phyloP scores from a whole-genome alignment of 1,140 invertebrate species.

The Hylaeus volcanicus region DNA sequence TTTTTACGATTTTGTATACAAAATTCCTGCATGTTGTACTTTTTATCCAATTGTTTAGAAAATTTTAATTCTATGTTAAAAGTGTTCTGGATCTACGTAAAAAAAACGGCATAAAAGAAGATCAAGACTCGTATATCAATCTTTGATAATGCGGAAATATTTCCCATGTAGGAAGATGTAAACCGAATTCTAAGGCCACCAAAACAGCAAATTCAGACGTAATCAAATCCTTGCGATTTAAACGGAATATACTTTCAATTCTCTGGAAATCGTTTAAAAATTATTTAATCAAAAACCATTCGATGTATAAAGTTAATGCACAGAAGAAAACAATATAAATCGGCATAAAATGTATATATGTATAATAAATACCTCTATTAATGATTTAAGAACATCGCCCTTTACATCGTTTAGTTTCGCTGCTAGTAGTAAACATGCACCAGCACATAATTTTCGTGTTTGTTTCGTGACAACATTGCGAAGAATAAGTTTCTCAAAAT shows the following conservation, averaged over 20 bases:
- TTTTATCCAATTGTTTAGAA: constrained; percentile 1
- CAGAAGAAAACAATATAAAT: constrained; percentile 23
- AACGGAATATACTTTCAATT: constrained; percentile 93
- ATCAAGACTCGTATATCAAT: constrained; percentile 93
- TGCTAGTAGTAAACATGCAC: constrained; percentile 94
- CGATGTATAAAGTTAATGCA: constrained; percentile 25
- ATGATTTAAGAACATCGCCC: constrained; percentile 90
- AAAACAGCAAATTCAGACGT: constrained; percentile 96
- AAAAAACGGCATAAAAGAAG: constrained; percentile 55
- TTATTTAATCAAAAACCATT: constrained; percentile 45
- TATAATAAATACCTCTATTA: constrained; percentile 88
- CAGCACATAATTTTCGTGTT: constrained; percentile 96
- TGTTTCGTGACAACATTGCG: constrained; percentile 96
- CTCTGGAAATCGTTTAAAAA: constrained; percentile 83
- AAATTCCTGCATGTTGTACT: constrained; percentile 18
- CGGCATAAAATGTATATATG: constrained; percentile 19
- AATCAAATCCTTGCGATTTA: constrained; percentile 95
- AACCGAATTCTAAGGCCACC: constrained; percentile 95
- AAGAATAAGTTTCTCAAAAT: constrained; percentile 97
- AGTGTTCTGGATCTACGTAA: constrained; percentile 40
- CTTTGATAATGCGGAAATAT: constrained; percentile 97
- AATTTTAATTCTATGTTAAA: constrained; percentile 27
- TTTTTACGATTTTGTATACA: constrained; percentile 25
- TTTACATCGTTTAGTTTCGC: constrained; percentile 98
- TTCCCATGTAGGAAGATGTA: constrained; percentile 95